Base-by-base conservation (phyloP, 2,113 vertebrate genomes). In the Protobothrops mucrosquamatus region DNA sequence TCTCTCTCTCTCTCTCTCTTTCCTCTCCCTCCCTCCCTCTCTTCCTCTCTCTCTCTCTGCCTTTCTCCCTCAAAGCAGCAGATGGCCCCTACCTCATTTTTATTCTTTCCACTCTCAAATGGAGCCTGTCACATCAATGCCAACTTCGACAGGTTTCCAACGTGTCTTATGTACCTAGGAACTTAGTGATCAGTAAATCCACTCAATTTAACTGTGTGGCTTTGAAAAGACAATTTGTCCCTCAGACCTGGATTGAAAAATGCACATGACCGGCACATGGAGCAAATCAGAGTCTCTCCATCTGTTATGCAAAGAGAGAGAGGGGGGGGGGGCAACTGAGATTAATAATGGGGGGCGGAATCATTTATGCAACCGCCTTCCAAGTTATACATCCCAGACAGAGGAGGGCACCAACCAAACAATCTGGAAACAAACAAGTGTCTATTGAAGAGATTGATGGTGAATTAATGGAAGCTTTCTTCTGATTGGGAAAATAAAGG, bases 131-230 rank as follows among this genome's bases (percentile, higher is more conserved):
- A 95, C 85, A 91, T 95, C 93, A 93, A 54, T 96, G 96, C 96
- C 92, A 94, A 96, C 61, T 93, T 94, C 94, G 95, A 96, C 95
- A 95, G 95, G 91, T 95, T 97, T 96, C 93, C 96, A 95, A 95
- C 94, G 94, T 92, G 55, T 92, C 94, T 96, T 95, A 96, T 92
- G 94, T 95, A 94, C 91, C 95, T 96, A 85, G 87, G 95, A 96
- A 97, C 94, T 95, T 95, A 94, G 96, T 96, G 94, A 94, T 94
- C 92, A 92, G 92, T 64, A 91, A 96, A 97, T 97, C 96, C 96
- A 96, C 96, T 97, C 95, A 96, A 96, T 97, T 97, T 97, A 96
- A 97, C 96, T 51, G 64, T 89, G 93, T 91, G 94, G 57, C 91
- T 95, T 95, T 94, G 90, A 94, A 96, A 90, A 94, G 92, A 95